Base-by-base conservation (phyloP, 2,797 vertebrate genomes). In the Allobates femoralis region DNA sequence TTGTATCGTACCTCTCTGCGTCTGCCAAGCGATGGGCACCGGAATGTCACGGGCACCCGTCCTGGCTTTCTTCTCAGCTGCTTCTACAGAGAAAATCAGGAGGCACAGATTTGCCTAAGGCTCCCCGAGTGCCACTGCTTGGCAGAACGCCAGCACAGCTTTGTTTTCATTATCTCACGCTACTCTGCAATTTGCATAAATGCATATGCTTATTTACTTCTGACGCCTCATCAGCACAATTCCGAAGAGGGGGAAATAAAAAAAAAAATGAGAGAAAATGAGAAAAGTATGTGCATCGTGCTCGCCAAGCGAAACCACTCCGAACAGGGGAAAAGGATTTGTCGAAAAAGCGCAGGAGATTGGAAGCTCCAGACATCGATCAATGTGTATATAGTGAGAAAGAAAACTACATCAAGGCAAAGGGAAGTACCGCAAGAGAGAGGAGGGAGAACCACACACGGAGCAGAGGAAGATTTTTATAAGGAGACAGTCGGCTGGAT, bases 121-220 rank as follows among this genome's bases (percentile, higher is more conserved):
- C 93, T 93, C 93, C 83, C 60, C 89, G 88, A 86, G 91, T 91
- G 91, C 93, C 94, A 93, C 92, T 92, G 82, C 92, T 95, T 94
- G 94, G 94, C 94, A 94, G 94, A 93, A 46, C 92, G 94, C 94
- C 95, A 95, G 91, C 93, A 60, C 94, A 94, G 94, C 93, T 95
- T 94, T 94, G 94, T 94, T 94, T 94, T 94, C 93, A 94, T 94
- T 94, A 94, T 94, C 94, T 92, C 94, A 94, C 90, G 91, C 93
- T 93, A 94, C 92, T 94, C 93, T 89, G 81, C 90, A 93, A 94
- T 94, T 95, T 94, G 94, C 94, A 95, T 94, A 94, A 94, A 94
- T 91, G 93, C 93, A 93, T 88, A 88, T 92, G 93, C 92, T 94
- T 94, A 94, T 94, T 94, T 94, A 85, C 79, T 85, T 94, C 93